A percentile compares a stretch with the other conserved stretches of the same genome.
phyloP scores from a whole-genome alignment of 2,797 vertebrate species.

The Champsocephalus esox region DNA sequence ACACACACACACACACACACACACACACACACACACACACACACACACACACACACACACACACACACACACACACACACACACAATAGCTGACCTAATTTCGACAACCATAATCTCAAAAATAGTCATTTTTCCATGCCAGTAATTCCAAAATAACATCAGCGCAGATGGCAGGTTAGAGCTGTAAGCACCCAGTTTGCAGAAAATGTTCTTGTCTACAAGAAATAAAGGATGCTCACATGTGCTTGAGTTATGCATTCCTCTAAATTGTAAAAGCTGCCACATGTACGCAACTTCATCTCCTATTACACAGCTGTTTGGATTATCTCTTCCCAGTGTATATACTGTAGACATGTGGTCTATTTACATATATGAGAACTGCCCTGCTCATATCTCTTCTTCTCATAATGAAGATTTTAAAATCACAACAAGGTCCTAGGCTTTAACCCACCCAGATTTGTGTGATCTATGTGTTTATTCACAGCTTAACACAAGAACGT shows the following conservation, averaged over 20 bases:
- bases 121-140: constrained; percentile 1
- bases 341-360: constrained; percentile 21
- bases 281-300: background rate
- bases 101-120: background rate
- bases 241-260: background rate
- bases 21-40: background rate
- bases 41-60: too few relatives aligned
- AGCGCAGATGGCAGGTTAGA: background rate
- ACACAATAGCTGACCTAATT: constrained; percentile 13
- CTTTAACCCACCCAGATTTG: constrained; percentile 14
- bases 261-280: background rate
- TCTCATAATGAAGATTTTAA: constrained; percentile 37
- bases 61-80: too few relatives aligned
- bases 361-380: constrained; percentile 31
- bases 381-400: constrained; percentile 21
- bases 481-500: constrained; percentile 16
- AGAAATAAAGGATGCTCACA: background rate
- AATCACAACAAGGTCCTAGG: constrained; percentile 32
- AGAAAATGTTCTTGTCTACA: background rate
- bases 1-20: background rate
- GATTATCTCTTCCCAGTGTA: constrained; percentile 31
- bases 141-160: constrained; percentile 7
- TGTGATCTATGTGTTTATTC: constrained; percentile 35
- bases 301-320: background rate
- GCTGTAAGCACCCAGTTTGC: background rate